These are phyloP conservation scores for Cyprinus carpio DNA, from an alignment of 2,113 vertebrate genomes.

Conservation along the genomic window DNA sequence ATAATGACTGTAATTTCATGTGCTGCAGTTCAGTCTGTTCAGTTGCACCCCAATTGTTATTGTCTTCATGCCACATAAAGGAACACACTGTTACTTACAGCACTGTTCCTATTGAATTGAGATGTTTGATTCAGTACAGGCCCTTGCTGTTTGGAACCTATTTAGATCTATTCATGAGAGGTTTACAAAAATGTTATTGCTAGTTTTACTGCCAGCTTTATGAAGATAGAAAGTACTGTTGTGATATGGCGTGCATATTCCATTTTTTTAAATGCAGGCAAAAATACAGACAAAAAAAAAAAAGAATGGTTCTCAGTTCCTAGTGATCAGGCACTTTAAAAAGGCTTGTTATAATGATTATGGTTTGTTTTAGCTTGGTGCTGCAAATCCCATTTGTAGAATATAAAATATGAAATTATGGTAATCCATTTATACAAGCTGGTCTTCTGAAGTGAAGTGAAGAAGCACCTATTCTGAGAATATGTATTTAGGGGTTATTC, in stretches of 20 bases:
- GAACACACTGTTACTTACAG: background rate
- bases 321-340: background rate
- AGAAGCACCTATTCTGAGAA: background rate
- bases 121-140: background rate
- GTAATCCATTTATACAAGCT: conserved; percentile 11
- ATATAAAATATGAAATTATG: conserved; percentile 11
- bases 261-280: background rate
- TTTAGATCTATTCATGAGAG: background rate
- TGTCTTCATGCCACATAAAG: conserved; percentile 13
- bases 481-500: background rate
- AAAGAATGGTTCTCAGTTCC: background rate
- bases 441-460: conserved; percentile 12
- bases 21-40: background rate
- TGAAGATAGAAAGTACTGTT: background rate
- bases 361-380: background rate
- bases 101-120: background rate
- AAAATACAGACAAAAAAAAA: background rate
- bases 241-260: background rate
- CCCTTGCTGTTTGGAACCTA: background rate
- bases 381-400: conserved; percentile 14
- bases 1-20: background rate
- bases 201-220: background rate
- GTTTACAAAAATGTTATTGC: background rate
- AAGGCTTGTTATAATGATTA: background rate
- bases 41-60: background rate